Conservation (phyloP, 2,113 vertebrate genomes). For the Phycodurus eques region DNA sequence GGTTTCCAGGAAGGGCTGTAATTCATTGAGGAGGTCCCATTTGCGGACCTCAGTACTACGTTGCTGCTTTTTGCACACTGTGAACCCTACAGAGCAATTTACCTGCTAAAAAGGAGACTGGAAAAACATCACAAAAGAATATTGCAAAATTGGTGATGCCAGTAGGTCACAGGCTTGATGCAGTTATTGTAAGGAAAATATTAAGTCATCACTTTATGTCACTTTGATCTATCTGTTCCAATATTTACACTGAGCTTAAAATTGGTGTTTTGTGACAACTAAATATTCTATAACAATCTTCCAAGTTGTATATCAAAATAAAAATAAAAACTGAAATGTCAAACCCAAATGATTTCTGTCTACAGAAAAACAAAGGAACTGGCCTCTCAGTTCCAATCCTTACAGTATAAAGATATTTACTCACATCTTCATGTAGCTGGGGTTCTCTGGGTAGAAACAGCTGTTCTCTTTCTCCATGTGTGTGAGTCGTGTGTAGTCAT, state of each 20-base stretch:
- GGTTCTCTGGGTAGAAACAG: constrained; percentile 85
- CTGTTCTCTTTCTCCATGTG: constrained; percentile 90
- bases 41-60: too few species aligned
- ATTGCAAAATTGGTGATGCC: not conserved
- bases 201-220: not conserved
- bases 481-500: constrained; percentile 90
- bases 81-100: not conserved
- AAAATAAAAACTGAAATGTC: not conserved
- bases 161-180: not conserved
- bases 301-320: not conserved
- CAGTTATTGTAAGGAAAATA: not conserved
- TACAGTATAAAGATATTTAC: not conserved
- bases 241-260: not conserved
- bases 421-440: constrained; percentile 77
- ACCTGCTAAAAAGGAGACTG: not conserved
- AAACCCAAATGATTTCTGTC: not conserved
- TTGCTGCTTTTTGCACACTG: too few species aligned
- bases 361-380: not conserved
- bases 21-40: too few species aligned
- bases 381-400: not conserved
- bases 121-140: not conserved
- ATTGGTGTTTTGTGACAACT: not conserved
- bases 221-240: not conserved
- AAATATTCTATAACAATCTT: not conserved
- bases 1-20: too few species aligned